Evolutionary conservation across 1,140 invertebrate genomes (phyloP).

Genomic region (Elymnias hypermnestra): DNA sequence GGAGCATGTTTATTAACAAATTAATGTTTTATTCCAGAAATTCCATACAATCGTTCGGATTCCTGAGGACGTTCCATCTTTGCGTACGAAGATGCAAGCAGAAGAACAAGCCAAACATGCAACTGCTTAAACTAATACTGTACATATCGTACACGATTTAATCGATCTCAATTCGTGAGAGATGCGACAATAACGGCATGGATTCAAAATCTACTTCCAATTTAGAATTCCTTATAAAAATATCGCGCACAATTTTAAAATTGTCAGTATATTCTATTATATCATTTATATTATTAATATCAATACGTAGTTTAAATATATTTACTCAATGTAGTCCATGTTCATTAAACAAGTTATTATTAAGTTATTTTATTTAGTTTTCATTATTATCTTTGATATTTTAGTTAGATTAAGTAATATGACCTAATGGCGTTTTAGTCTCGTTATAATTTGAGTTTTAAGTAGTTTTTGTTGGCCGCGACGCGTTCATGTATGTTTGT

Average conservation of each 20-base stretch:
- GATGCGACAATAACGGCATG: constrained; percentile 8
- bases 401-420: constrained; percentile 13
- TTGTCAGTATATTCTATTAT: constrained; percentile 27
- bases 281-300: constrained; percentile 16
- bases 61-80: constrained; percentile 84
- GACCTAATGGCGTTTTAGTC: constrained; percentile 27
- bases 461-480: constrained; percentile 53
- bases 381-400: constrained; percentile 2
- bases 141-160: constrained; percentile 24
- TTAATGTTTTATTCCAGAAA: too few relatives aligned
- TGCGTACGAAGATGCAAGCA: constrained; percentile 85
- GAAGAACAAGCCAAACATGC: constrained; percentile 66
- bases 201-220: constrained; percentile 5
- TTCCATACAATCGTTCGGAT: constrained; percentile 87
- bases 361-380: constrained; percentile 7
- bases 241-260: constrained; percentile 35
- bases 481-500: constrained; percentile 67
- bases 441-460: constrained; percentile 35
- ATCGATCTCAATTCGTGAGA: constrained; percentile 32
- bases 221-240: constrained; percentile 27
- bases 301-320: not conserved
- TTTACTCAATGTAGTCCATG: not conserved
- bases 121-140: constrained; percentile 31
- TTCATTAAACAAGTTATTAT: constrained; percentile 9
- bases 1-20: not conserved